Evolutionary conservation across 37 sponge, comb jelly and placozoan genomes (phyloP).

Genomic region (Cladorhizidae sp.): DNA sequence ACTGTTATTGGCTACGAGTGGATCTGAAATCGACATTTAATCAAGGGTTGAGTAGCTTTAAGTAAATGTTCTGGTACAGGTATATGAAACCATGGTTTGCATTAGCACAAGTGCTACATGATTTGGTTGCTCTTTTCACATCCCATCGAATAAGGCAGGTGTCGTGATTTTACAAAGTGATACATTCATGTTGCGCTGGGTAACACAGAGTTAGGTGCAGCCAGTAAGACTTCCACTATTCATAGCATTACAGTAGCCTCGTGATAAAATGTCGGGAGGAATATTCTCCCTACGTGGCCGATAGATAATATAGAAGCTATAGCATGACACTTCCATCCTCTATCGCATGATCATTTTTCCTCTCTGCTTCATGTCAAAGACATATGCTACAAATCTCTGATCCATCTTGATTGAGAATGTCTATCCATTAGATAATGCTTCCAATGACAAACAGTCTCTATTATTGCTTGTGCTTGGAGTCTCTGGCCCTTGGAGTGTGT

Average conservation of each 20-base stretch:
- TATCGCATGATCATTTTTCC: constrained; percentile 22
- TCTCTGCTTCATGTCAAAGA: constrained; percentile 16
- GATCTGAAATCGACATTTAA: constrained; percentile 14
- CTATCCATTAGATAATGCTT: constrained; percentile 5
- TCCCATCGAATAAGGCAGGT: constrained; percentile 21
- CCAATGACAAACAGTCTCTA: constrained; percentile 4
- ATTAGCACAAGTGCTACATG: not conserved
- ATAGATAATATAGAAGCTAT: constrained; percentile 9
- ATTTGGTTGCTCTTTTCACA: not conserved
- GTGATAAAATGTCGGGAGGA: constrained; percentile 18
- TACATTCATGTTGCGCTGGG: constrained; percentile 10
- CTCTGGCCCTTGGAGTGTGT: not conserved
- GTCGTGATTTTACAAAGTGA: constrained; percentile 8
- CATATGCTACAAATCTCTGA: constrained; percentile 18
- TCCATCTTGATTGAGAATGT: constrained; percentile 14
- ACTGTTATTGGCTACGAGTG: not conserved
- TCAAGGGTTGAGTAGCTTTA: constrained; percentile 3
- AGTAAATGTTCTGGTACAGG: not conserved
- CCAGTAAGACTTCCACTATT: not conserved
- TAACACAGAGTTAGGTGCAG: constrained; percentile 6
- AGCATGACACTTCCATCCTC: constrained; percentile 17
- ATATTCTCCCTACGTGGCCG: constrained; percentile 5
- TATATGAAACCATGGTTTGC: not conserved
- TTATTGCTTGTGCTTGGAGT: not conserved
- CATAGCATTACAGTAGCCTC: constrained; percentile 12